Evolutionary conservation across 1,140 invertebrate genomes (phyloP).

Genomic region (Trichomalopsis sarcophagae): DNA sequence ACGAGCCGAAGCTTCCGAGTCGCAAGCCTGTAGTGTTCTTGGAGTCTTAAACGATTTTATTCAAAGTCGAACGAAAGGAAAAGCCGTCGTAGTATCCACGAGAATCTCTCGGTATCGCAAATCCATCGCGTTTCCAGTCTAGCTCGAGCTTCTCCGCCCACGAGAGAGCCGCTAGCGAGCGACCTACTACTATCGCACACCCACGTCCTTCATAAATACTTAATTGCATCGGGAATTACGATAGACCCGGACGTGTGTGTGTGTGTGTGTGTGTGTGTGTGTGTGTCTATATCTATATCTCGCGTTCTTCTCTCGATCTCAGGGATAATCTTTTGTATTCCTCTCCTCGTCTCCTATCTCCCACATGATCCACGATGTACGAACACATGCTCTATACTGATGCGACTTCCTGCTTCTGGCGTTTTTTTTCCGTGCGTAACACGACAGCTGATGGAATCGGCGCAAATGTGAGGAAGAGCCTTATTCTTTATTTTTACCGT

Average conservation of each 20-base stretch:
- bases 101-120: conserved; percentile 4
- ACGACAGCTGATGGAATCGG: not conserved
- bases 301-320: not conserved
- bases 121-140: conserved; percentile 12
- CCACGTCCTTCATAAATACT: conserved; percentile 66
- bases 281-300: not conserved
- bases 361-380: not conserved
- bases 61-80: too few species aligned
- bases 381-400: not conserved
- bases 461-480: not conserved
- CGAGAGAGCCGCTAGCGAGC: conserved; percentile 24
- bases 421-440: not conserved
- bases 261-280: too few species aligned
- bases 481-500: conserved; percentile 29
- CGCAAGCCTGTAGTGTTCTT: not conserved
- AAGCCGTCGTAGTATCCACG: too few species aligned
- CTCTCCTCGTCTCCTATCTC: not conserved
- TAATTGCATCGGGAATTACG: conserved; percentile 63
- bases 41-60: too few species aligned
- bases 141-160: conserved; percentile 10
- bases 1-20: not conserved
- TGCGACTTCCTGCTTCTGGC: not conserved
- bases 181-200: conserved; percentile 66
- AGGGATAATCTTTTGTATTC: conserved; percentile 1
- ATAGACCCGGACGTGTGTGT: conserved; percentile 51